These are phyloP conservation scores for Apodemus agrarius DNA, from an alignment of 2,797 vertebrate genomes.

Conservation along the genomic window DNA sequence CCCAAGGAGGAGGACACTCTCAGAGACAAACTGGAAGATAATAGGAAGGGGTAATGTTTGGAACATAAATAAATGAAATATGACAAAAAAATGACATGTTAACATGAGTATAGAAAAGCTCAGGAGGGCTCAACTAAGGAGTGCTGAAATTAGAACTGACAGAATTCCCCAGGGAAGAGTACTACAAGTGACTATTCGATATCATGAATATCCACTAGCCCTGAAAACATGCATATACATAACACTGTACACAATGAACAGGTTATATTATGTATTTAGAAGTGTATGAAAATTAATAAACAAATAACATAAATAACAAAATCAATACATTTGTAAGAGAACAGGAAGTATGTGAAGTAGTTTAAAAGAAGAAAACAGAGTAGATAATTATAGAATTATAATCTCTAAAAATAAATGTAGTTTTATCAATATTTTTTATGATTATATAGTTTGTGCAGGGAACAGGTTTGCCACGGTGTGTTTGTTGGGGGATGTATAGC, in stretches of 20 bases:
- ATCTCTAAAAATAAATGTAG: not conserved
- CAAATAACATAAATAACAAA: not conserved
- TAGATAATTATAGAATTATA: not conserved
- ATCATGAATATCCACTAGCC: not conserved
- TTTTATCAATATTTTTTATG: not conserved
- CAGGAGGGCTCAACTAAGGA: not conserved
- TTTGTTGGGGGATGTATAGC: accelerated
- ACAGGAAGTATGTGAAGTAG: not conserved
- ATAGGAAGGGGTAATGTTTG: accelerated
- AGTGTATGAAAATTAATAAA: not conserved
- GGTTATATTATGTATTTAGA: not conserved
- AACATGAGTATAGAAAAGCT: not conserved
- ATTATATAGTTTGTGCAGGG: not conserved
- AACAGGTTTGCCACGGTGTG: not conserved
- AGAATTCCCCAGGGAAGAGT: not conserved
- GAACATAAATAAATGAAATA: not conserved
- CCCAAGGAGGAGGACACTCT: not conserved
- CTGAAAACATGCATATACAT: not conserved
- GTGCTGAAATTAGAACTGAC: not conserved
- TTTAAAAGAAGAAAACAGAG: not conserved
- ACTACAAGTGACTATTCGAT: not conserved
- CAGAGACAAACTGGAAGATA: not conserved
- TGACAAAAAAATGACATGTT: not conserved
- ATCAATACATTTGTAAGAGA: not conserved
- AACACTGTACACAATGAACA: not conserved